Conservation (phyloP, 1,140 invertebrate species). For the Bradysia coprophila region DNA sequence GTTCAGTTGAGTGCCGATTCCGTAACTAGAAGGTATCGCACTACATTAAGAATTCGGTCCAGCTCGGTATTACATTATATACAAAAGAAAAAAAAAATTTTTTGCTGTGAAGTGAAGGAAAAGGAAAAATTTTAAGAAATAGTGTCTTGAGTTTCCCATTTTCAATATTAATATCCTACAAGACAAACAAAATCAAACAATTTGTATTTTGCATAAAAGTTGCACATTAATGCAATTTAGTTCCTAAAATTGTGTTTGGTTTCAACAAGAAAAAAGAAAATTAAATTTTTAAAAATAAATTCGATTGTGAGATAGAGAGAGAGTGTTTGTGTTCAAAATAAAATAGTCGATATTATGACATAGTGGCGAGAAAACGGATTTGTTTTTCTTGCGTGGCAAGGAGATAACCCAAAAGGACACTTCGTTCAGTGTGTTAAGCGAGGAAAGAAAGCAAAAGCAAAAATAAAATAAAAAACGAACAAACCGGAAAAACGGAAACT, state of each 20-base stretch:
- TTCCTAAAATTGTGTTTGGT: background rate
- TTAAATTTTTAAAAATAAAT: background rate
- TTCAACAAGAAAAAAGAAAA: too few relatives aligned
- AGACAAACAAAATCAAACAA: too few relatives aligned
- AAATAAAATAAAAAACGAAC: too few relatives aligned
- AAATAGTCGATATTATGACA: background rate
- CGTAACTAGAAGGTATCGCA: background rate
- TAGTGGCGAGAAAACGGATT: background rate
- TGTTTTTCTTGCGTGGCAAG: background rate
- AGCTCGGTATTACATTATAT: background rate
- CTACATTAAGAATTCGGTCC: background rate
- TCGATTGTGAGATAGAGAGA: background rate
- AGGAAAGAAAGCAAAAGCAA: too few relatives aligned
- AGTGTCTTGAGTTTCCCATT: too few relatives aligned
- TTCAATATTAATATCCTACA: too few relatives aligned
- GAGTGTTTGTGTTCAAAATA: background rate
- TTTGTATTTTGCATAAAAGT: too few relatives aligned
- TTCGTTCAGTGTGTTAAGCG: too few relatives aligned
- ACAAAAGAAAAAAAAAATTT: background rate
- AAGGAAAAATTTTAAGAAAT: background rate
- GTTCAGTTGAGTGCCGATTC: background rate
- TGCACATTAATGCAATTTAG: too few relatives aligned
- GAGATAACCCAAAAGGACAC: background rate
- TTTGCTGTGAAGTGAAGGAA: background rate
- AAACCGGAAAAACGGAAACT: too few relatives aligned